Evolutionary conservation across 2,797 vertebrate species (phyloP).

Genomic region (Etheostoma nigrum): DNA sequence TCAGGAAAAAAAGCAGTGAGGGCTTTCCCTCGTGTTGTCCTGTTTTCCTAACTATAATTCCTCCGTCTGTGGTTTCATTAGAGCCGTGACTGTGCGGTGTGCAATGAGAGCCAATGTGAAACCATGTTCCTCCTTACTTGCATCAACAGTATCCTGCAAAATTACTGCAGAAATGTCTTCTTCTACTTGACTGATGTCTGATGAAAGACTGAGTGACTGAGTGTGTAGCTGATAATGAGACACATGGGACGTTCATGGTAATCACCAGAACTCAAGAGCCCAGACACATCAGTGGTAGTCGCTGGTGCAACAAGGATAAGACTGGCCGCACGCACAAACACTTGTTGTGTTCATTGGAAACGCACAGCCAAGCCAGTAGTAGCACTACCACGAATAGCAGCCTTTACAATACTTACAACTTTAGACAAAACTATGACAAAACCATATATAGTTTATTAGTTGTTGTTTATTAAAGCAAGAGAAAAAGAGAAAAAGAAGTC

Average conservation of each 20-base stretch:
- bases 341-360: too few species aligned
- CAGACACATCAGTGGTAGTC: background rate
- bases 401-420: too few species aligned
- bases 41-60: conserved; percentile 19
- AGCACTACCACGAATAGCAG: too few species aligned
- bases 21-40: conserved; percentile 36
- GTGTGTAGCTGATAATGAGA: background rate
- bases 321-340: background rate
- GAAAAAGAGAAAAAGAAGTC: too few species aligned
- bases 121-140: background rate
- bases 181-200: background rate
- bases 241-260: too few species aligned
- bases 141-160: background rate
- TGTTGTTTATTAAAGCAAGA: too few species aligned
- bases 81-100: background rate
- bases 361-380: too few species aligned
- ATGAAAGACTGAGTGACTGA: background rate
- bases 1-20: conserved; percentile 37
- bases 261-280: background rate
- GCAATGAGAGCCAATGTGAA: background rate
- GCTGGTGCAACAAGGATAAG: background rate
- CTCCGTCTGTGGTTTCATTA: conserved; percentile 26
- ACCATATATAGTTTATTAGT: too few species aligned
- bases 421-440: too few species aligned
- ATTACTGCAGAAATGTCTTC: background rate